Conservation (phyloP, 2,888 invertebrate species). For the Amblyjoppa proteus region DNA sequence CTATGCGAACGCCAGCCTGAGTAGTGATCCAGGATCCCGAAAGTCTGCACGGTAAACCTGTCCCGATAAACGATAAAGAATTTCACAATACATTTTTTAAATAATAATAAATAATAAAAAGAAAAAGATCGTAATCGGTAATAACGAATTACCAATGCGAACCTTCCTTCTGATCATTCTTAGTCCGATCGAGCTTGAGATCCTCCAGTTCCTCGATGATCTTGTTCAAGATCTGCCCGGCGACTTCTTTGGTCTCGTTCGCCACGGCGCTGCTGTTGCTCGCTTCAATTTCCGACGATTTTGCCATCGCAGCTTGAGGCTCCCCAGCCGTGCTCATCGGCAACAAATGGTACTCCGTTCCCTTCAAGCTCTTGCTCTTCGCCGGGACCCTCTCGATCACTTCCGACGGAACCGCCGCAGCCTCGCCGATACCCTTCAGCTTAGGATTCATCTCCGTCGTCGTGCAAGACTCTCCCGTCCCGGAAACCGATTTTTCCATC, state of each 20-base stretch:
- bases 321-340: constrained; percentile 12
- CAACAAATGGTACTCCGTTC: constrained; percentile 40
- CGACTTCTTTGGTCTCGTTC: constrained; percentile 76
- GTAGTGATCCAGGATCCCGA: constrained; percentile 78
- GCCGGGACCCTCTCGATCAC: constrained; percentile 16
- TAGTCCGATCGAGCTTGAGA: constrained; percentile 70
- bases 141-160: constrained; percentile 51
- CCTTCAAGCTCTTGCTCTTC: constrained; percentile 35
- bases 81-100: not conserved
- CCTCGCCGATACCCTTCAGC: constrained; percentile 45
- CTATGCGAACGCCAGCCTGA: constrained; percentile 76
- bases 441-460: constrained; percentile 57
- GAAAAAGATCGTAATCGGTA: not conserved
- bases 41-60: constrained; percentile 72
- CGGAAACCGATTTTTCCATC: constrained; percentile 13
- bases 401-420: constrained; percentile 49
- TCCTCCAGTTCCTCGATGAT: constrained; percentile 78
- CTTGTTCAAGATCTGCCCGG: constrained; percentile 75
- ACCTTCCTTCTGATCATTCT: constrained; percentile 76
- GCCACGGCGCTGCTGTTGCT: constrained; percentile 40
- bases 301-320: constrained; percentile 2
- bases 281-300: not conserved
- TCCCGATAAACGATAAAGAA: not conserved
- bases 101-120: not conserved
- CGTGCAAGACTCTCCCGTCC: constrained; percentile 11